Evolutionary conservation across 1,140 invertebrate species (phyloP), one percentile per base, ranked within the genome.

Genomic region (Caenorhabditis latens): DNA sequence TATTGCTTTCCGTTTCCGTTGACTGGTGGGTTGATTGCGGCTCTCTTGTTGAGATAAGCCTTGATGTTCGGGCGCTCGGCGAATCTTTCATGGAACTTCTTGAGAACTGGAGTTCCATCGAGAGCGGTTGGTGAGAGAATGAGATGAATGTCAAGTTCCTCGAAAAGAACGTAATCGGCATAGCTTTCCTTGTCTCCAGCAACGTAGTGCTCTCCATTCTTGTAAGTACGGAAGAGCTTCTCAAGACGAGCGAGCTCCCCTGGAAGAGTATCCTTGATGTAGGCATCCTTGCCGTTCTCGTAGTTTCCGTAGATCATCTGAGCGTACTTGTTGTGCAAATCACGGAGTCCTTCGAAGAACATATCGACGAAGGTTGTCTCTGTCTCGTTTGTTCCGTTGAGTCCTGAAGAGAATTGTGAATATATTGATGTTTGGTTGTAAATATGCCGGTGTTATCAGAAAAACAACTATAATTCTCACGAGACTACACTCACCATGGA

Each of bases 1-100:
- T 90, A 93, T 86, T 93, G 92, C 87, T 92, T 92, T 8, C 89
- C 90, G 86, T 93, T 93, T 50, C 92, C 91, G 75, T 93, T 93
- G 4, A 93, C 87, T 14, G 87, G 53, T 43, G 89, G 84, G 2
- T 88, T 85, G 65, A 91, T 90, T 71, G 90, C 90, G 14, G 84
- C 84, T 14, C 92, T 90, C 19, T 92, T 90, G 9, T 91, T 55
- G n/a, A 90, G 88, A 79, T 92, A 90, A 6, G 32, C 90, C 46
- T 89, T 89, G 21, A 93, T 86, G 32, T 88, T 90, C 9, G 90
- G 89, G 24, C 92, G 87, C 6, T 85, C 86, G 32, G 86, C 67
- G 48, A 92, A 89, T 3, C 90, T 67, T 32, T 90, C 58, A 85
- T 91, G 86, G 84, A 88, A 93, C 16, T 90, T 90, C 65, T 91